Conservation (phyloP, 2,888 invertebrate genomes). For the Ormyrus labotus region DNA sequence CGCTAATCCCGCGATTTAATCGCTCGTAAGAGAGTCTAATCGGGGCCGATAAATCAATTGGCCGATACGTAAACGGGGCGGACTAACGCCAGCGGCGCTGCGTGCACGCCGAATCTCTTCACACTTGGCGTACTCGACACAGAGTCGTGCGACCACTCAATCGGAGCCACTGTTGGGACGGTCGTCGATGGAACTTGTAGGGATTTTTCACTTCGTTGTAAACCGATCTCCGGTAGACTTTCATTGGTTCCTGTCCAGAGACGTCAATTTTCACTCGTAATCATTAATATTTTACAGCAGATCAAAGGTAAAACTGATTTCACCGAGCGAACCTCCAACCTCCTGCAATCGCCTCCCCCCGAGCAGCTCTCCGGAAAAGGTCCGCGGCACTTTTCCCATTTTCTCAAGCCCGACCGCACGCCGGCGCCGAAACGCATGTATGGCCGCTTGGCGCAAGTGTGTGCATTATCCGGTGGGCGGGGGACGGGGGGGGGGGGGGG, state of each 20-base stretch:
- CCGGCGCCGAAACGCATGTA: background rate
- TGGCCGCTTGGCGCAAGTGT: background rate
- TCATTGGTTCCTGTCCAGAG: too few relatives aligned
- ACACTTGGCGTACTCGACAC: conserved; percentile 67
- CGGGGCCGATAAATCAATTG: conserved; percentile 49
- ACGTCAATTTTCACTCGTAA: too few relatives aligned
- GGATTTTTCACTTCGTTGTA: background rate
- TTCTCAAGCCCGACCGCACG: background rate
- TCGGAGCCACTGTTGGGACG: too few relatives aligned
- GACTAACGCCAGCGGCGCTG: conserved; percentile 61
- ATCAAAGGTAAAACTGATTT: too few relatives aligned
- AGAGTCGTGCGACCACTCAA: too few relatives aligned
- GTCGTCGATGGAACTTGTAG: conserved; percentile 43
- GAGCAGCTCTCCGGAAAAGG: too few relatives aligned
- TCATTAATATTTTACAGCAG: too few relatives aligned
- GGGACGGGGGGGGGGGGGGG: too few relatives aligned
- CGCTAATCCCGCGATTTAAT: conserved; percentile 26
- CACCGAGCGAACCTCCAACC: too few relatives aligned
- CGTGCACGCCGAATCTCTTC: conserved; percentile 61
- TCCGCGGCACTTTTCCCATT: too few relatives aligned
- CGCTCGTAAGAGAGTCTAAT: background rate
- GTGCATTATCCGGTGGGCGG: background rate
- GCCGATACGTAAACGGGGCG: conserved; percentile 62
- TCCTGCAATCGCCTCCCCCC: too few relatives aligned
- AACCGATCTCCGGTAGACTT: background rate